A percentile compares a stretch with the other conserved stretches of the same genome.
phyloP scores from a whole-genome alignment of 2,888 invertebrate species.

The Ormyrus thymus region DNA sequence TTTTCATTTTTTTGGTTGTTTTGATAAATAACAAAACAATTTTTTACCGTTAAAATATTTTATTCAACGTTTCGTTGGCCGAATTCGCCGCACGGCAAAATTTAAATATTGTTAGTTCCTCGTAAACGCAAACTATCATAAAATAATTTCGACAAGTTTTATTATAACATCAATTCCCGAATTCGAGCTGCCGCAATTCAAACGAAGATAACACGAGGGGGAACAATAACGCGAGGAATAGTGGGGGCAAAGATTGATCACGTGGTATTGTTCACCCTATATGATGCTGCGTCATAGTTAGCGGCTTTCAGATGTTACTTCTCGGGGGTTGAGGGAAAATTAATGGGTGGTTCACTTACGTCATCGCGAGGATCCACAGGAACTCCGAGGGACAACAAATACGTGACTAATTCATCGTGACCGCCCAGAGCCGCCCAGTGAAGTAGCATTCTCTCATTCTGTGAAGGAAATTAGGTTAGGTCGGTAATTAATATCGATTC shows the following conservation, averaged over 20 bases:
- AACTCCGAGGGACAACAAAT: slow-evolving; percentile 81
- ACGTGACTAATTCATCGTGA: slow-evolving; percentile 83
- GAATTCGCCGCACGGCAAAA: no score
- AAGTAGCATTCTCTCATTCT: slow-evolving; percentile 84
- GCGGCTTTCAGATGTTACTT: background rate
- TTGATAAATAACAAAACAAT: no score
- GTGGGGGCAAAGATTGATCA: slow-evolving; percentile 15
- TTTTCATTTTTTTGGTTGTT: no score
- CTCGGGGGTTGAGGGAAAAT: background rate
- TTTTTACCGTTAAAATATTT: no score
- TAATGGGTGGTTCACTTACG: slow-evolving; percentile 71
- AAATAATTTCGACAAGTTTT: no score
- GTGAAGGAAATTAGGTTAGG: slow-evolving; percentile 64
- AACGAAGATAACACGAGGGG: no score
- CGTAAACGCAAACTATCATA: no score
- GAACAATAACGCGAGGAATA: no score
- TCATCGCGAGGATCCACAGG: slow-evolving; percentile 85
- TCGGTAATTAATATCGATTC: background rate
- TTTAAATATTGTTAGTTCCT: no score
- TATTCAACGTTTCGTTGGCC: no score
- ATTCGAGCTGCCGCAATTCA: no score
- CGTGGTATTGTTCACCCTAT: slow-evolving; percentile 11
- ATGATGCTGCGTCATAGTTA: slow-evolving; percentile 41
- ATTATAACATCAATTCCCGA: no score
- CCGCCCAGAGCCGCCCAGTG: slow-evolving; percentile 90